Base-by-base conservation (phyloP, 1,140 invertebrate species). In the Coelopa frigida region DNA sequence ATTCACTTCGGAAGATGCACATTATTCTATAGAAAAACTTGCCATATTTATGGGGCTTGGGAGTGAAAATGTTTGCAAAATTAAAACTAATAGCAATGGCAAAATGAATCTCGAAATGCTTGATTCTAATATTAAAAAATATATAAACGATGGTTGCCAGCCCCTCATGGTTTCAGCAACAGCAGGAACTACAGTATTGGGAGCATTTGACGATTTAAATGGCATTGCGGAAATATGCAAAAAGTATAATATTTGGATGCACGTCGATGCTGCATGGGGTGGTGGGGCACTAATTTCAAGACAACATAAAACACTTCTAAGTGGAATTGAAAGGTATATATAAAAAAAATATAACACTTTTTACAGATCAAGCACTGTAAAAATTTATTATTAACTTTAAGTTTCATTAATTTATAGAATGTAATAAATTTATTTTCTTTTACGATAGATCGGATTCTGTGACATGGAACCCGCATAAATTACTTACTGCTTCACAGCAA, bases 261-360 rank as follows among this genome's bases (percentile, higher is more conserved):
- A 98, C 62, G 89, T 96, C 2, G 94, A 98, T 61, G 93, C 90
- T 2, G 93, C 93, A 4, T 96, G 92, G 92, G 79, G 79, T 23
- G 93, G 93, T 3, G 89, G 90, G 7, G 84, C 87, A 1, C 71
- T 97, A 7, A 77, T 97, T 66, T 94, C 90, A 0, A 76, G 74
- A 36, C 88, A 84, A 64, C 79, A 94, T 63, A 78, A 80, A 38
- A 72, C 84, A 55, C 72, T 92, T 6, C 68, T 96, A n/a, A 77
- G 81, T 31, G 92, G 92, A 32, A 77, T 88, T 38, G 78, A 87
- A 54, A 68, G 77, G 81, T 84, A 68, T n/a, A n/a, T n/a, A n/a
- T n/a, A n/a, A n/a, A n/a, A n/a, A n/a, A n/a, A n/a, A n/a, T n/a
- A n/a, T n/a, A n/a, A n/a, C n/a, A n/a, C n/a, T n/a, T n/a, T n/a